Percentiles rank a stretch among this genome's conserved stretches.
phyloP scores from a whole-genome alignment of 2,113 vertebrate genomes.

The Ivindomyrus marchei region DNA sequence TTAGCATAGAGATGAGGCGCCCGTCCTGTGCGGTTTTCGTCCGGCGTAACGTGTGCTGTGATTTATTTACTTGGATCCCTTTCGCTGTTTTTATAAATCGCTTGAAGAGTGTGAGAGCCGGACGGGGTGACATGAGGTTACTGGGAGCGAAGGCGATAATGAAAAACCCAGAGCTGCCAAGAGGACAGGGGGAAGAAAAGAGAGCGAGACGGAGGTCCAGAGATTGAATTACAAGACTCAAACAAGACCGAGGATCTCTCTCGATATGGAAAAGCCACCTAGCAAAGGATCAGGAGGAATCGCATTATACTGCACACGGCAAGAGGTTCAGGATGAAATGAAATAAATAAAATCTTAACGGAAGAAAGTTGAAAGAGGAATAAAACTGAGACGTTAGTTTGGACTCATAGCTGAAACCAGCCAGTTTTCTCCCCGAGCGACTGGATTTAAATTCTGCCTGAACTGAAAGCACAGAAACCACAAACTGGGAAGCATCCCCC shows the following conservation, averaged over 20 bases:
- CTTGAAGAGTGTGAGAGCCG: not conserved
- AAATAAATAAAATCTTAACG: not conserved
- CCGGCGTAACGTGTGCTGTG: not conserved
- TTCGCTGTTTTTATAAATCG: slow-evolving; percentile 9
- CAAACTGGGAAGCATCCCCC: not conserved
- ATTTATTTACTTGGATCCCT: not conserved
- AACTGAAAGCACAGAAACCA: not conserved
- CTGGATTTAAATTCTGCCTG: not conserved
- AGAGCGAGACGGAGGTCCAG: not conserved
- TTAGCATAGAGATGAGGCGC: slow-evolving; percentile 14
- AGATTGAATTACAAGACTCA: not conserved
- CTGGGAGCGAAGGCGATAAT: not conserved
- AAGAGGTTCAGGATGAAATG: not conserved
- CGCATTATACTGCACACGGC: not conserved
- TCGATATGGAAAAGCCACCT: not conserved
- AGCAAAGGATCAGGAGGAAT: not conserved
- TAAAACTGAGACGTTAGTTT: not conserved
- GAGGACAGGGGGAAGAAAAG: not conserved
- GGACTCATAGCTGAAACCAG: not conserved
- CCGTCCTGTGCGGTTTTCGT: not conserved
- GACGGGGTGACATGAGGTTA: slow-evolving; percentile 5
- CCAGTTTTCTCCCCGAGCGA: not conserved
- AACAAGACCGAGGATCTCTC: not conserved
- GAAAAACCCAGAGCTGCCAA: not conserved
- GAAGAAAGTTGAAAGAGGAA: not conserved